Conservation (phyloP, 64 coral and sea anemone genomes). For the Stichodactyla mertensii region DNA sequence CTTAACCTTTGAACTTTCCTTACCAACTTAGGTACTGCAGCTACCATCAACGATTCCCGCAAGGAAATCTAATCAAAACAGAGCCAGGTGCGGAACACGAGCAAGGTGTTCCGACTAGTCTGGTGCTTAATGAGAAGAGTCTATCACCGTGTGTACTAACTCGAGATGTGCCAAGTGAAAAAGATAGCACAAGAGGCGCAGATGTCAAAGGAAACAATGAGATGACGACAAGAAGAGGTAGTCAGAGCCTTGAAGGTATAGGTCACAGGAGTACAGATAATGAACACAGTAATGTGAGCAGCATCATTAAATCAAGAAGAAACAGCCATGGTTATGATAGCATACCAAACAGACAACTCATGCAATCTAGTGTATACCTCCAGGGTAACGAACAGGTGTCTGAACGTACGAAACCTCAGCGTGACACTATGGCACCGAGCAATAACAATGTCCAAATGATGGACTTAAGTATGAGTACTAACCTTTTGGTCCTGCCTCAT, state of each 20-base stretch:
- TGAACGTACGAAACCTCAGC: not conserved
- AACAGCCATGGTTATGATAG: not conserved
- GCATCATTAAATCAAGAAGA: not conserved
- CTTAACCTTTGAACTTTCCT: not conserved
- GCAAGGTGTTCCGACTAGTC: not conserved
- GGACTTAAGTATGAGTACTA: constrained; percentile 48
- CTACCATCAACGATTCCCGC: constrained; percentile 2
- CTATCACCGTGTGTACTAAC: not conserved
- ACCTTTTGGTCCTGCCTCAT: constrained; percentile 38
- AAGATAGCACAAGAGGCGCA: not conserved
- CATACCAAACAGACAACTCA: not conserved
- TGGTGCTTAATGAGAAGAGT: not conserved
- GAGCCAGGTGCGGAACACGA: not conserved
- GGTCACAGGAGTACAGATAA: not conserved
- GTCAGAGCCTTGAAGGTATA: not conserved
- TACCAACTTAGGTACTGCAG: not conserved
- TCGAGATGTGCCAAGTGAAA: not conserved
- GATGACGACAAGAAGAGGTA: not conserved
- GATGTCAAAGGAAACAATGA: not conserved
- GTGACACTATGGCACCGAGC: not conserved
- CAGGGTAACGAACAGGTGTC: not conserved
- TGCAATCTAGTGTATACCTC: not conserved
- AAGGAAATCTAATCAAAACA: constrained; percentile 19
- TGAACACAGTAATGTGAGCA: not conserved
- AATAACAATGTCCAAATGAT: constrained; percentile 45